Base-by-base conservation (phyloP, 2,113 vertebrate species). In the Leucoraja erinaceus region DNA sequence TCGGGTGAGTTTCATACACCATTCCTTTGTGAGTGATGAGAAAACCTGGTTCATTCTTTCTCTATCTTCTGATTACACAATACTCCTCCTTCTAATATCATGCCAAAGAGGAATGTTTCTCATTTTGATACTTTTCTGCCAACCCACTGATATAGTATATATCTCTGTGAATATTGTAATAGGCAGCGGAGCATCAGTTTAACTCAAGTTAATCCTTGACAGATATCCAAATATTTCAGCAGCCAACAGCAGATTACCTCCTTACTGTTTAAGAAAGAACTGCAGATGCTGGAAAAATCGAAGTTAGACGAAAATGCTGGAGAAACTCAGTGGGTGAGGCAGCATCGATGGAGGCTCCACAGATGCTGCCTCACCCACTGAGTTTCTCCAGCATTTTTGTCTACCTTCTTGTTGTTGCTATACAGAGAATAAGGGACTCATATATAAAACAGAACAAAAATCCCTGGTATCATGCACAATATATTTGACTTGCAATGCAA, bases 391-490 rank as follows among this genome's bases (percentile, higher is more conserved):
- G 38, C 38, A 47, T 47, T 47, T 47, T 47, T 47, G 38, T 47
- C 38, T 47, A 47, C 38, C 0, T 47, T 3, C 38, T 47, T 47
- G 3, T 3, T 47, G 38, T 47, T 47, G 38, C 38, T 47, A 47
- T 47, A 47, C 38, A 47, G 5, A 88, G 61, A 88, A 63, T 31
- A 61, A 16, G 12, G 28, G 1, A 11, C 83, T 61, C 59, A n/a
- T 25, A 86, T 86, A 31, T 61, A n/a, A 86, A 63, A 22, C 56
- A 63, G 83, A 86, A 63, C 83, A 86, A 63, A 86, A 86, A 86
- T 31, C n/a, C 12, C 9, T 14, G n/a, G 83, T 88, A 31, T 88
- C 61, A 63, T 7, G 61, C 22, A 88, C 25, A 16, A 88, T 63
- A 72, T 63, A 11, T 88, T 88, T 63, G 59, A 88, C 28, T 63